These are phyloP conservation scores for Cephus sareptanus DNA, from an alignment of 2,888 invertebrate species.

Conservation along the genomic window DNA sequence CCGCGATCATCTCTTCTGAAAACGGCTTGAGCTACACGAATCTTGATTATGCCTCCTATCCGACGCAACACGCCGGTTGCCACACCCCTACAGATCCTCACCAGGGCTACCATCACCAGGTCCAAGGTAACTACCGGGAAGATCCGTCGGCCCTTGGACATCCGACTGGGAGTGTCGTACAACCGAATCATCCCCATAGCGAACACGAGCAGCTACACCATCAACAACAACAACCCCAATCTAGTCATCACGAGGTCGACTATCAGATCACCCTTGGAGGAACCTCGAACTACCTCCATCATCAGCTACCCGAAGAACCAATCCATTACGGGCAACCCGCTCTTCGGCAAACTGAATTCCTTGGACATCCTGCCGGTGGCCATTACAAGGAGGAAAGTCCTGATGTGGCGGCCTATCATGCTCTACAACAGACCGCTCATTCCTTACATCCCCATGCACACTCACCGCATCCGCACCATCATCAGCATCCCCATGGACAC, in stretches of 20 bases:
- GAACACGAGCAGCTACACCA: constrained; percentile 53
- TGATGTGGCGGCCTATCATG: constrained; percentile 62
- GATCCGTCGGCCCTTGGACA: constrained; percentile 61
- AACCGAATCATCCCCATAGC: constrained; percentile 28
- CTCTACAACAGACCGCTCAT: constrained; percentile 51
- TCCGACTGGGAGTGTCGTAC: constrained; percentile 32
- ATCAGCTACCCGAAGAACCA: constrained; percentile 46
- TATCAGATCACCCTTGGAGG: constrained; percentile 66
- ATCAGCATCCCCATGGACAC: constrained; percentile 48
- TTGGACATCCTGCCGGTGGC: constrained; percentile 67
- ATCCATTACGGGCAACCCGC: constrained; percentile 36
- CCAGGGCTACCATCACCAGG: constrained; percentile 69
- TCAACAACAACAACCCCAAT: constrained; percentile 39
- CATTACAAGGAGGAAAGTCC: constrained; percentile 73
- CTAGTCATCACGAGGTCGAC: constrained; percentile 27
- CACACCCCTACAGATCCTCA: constrained; percentile 46
- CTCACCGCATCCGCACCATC: constrained; percentile 52
- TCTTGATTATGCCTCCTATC: constrained; percentile 78
- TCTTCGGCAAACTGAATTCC: constrained; percentile 70
- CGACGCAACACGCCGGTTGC: constrained; percentile 30
- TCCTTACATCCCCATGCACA: constrained; percentile 41
- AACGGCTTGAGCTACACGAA: constrained; percentile 91
- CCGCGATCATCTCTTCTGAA: constrained; percentile 84
- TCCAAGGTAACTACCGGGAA: constrained; percentile 59
- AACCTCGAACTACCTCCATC: constrained; percentile 49